Conservation (phyloP, 2,797 vertebrate genomes). For the Rachycentron canadum region DNA sequence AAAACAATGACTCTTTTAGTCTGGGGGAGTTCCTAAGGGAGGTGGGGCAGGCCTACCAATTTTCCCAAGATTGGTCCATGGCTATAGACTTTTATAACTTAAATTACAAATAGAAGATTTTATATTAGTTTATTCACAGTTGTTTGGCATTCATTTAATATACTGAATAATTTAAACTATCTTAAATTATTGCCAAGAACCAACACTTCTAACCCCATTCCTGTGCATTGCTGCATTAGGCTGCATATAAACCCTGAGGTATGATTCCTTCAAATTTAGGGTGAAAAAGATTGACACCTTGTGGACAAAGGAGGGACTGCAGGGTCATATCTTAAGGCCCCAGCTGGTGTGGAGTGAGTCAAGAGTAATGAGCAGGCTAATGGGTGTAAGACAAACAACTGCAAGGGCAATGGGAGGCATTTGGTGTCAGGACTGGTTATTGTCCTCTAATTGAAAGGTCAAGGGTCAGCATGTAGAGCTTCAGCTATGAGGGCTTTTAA, state of each 20-base stretch:
- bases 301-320: conserved; percentile 50
- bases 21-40: too few relatives aligned
- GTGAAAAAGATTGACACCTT: conserved; percentile 47
- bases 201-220: not conserved
- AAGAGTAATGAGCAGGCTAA: conserved; percentile 51
- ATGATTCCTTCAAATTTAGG: not conserved
- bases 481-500: conserved; percentile 11
- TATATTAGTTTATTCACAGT: not conserved
- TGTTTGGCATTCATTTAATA: not conserved
- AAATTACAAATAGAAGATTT: not conserved
- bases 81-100: too few relatives aligned
- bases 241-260: not conserved
- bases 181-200: not conserved
- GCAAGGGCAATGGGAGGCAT: conserved; percentile 3
- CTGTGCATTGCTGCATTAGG: not conserved
- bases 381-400: conserved; percentile 51
- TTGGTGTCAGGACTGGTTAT: conserved; percentile 16
- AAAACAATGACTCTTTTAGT: not conserved
- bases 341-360: conserved; percentile 53
- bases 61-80: too few relatives aligned
- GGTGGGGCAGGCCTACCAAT: too few relatives aligned
- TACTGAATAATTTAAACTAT: not conserved
- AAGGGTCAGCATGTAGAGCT: conserved; percentile 28
- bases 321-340: not conserved
- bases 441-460: conserved; percentile 29